Conservation (phyloP, 1,140 invertebrate species). For the Calephelis virginiensis region DNA sequence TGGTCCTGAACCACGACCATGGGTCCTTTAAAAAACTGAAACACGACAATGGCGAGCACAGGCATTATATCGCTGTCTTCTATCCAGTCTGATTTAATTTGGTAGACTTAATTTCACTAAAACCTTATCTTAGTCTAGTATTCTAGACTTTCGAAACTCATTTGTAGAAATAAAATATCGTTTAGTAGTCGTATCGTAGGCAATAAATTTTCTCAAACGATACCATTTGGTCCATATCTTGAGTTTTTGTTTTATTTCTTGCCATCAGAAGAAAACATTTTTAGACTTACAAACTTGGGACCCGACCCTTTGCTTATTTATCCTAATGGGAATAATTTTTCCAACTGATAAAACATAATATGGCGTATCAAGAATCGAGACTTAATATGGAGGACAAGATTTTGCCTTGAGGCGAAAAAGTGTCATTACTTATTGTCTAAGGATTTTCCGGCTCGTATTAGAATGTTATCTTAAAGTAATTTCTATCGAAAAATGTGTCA, state of each 20-base stretch:
- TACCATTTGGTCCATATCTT: constrained; percentile 7
- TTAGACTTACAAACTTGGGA: constrained; percentile 10
- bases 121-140: neutral
- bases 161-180: neutral
- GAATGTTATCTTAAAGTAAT: neutral
- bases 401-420: neutral
- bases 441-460: neutral
- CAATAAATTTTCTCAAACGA: constrained; percentile 7
- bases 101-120: neutral
- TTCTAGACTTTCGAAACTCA: too few relatives aligned
- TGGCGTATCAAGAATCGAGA: constrained; percentile 6
- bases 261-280: constrained; percentile 17
- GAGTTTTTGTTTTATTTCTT: constrained; percentile 20
- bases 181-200: constrained; percentile 1
- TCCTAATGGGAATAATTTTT: constrained; percentile 18
- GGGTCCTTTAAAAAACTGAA: too few relatives aligned
- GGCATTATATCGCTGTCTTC: too few relatives aligned
- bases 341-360: constrained; percentile 21
- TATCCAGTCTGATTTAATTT: too few relatives aligned
- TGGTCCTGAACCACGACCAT: too few relatives aligned
- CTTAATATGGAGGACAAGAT: constrained; percentile 5
- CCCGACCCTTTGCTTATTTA: constrained; percentile 17
- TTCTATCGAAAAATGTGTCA: neutral
- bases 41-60: too few relatives aligned
- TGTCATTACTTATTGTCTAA: neutral